Conservation (phyloP, 1,140 invertebrate species). For the Aphis craccivora region DNA sequence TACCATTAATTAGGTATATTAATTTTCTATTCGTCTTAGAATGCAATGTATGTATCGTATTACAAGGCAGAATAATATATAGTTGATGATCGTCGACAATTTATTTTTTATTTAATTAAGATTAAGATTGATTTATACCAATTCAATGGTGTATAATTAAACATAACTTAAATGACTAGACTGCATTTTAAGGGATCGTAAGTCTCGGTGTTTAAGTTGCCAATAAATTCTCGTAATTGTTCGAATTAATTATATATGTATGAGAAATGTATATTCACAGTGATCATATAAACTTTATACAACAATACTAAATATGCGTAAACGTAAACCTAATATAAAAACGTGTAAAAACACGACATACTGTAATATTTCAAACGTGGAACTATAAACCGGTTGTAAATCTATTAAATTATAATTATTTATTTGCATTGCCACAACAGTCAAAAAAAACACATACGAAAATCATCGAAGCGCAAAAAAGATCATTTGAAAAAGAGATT, state of each 20-base stretch:
- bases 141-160: background rate
- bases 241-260: background rate
- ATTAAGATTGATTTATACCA: background rate
- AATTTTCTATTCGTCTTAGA: too few relatives aligned
- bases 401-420: conserved; percentile 44
- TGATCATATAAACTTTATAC: background rate
- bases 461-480: background rate
- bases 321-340: background rate
- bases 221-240: background rate
- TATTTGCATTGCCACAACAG: background rate
- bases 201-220: background rate
- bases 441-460: background rate
- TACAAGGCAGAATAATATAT: too few relatives aligned
- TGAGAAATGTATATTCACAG: background rate
- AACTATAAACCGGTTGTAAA: conserved; percentile 23
- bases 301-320: background rate
- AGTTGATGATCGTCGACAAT: background rate
- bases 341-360: background rate
- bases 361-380: background rate
- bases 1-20: too few relatives aligned
- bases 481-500: conserved; percentile 4
- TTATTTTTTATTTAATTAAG: background rate
- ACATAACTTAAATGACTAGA: background rate
- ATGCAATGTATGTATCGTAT: too few relatives aligned
- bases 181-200: background rate